A percentile compares a stretch with the other conserved stretches of the same genome.
Evolutionary conservation across 1,140 invertebrate genomes (phyloP).

Genomic region (Thaumatotibia leucotreta): DNA sequence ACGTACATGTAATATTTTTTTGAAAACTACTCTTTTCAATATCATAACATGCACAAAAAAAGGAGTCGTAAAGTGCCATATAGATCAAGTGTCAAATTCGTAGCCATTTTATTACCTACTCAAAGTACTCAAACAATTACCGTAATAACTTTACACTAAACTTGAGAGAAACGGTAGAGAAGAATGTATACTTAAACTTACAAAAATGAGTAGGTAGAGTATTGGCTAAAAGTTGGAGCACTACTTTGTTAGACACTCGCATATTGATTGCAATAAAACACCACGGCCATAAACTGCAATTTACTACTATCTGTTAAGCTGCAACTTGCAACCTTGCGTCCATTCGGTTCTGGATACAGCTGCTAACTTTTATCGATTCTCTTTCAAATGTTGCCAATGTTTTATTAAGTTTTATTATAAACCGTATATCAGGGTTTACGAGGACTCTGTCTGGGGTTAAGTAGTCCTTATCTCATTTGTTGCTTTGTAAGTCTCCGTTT

Average conservation of each 20-base stretch:
- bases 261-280: conserved; percentile 56
- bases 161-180: no score
- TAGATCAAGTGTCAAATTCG: no score
- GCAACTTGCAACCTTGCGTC: conserved; percentile 37
- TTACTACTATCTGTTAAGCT: conserved; percentile 67
- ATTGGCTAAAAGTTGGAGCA: background rate
- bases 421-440: conserved; percentile 71
- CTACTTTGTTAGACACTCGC: conserved; percentile 13
- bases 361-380: conserved; percentile 64
- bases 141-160: no score
- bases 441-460: conserved; percentile 49
- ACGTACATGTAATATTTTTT: no score
- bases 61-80: no score
- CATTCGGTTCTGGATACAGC: conserved; percentile 55
- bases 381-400: conserved; percentile 74
- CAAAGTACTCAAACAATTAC: no score
- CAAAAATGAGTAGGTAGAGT: background rate
- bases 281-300: conserved; percentile 60
- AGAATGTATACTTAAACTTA: no score
- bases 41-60: no score
- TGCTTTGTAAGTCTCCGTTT: conserved; percentile 50
- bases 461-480: conserved; percentile 66
- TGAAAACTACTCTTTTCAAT: no score
- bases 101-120: no score
- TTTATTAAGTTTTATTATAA: conserved; percentile 73